Base-by-base conservation (phyloP, 2,113 vertebrate species). In the Phocoena sinus region DNA sequence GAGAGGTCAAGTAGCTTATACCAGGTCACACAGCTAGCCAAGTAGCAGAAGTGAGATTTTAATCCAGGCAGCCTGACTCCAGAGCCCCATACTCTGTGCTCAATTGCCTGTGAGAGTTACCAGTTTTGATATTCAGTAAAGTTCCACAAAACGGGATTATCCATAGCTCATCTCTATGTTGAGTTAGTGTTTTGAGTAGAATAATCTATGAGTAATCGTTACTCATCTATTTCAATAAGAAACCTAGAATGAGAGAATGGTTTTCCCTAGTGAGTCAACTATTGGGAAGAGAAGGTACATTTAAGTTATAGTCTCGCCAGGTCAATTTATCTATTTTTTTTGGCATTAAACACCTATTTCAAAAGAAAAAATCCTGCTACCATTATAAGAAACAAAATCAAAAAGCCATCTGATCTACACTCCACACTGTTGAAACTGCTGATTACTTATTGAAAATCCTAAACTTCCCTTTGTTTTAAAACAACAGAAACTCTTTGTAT, bases 391-490 rank as follows among this genome's bases (percentile, higher is more conserved):
- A 93, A 23, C 21, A 74, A 89, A 89, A 86, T 44, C 79, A 92
- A 77, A 96, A 95, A 74, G 12, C 17, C 83, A 68, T 12, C 70
- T 36, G 15, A 82, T 56, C 47, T 31, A 15, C 38, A 84, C 25
- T 33, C 65, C 77, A 92, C 33, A 80, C 13, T 95, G 63, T 28
- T 92, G 31, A 41, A 81, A 97, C 5, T 77, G 18, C 71, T 97
- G 28, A 67, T 53, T 80, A 77, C 50, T 73, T 92, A 41, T 23
- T 25, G 7, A 62, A 89, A 97, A 94, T 79, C 60, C 44, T 44
- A 77, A 88, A 90, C 20, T 80, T 97, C 15, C 47, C 33, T 76
- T 87, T 63, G 60, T 92, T 76, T 36, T 53, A 85, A 93, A 95
- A 93, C 25, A 96, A 87, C 6, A 80, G 44, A 71, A 94, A 77